A percentile compares a stretch with the other conserved stretches of the same genome.
phyloP scores from a whole-genome alignment of 2,888 invertebrate species.

The Siphlonurus alternatus region DNA sequence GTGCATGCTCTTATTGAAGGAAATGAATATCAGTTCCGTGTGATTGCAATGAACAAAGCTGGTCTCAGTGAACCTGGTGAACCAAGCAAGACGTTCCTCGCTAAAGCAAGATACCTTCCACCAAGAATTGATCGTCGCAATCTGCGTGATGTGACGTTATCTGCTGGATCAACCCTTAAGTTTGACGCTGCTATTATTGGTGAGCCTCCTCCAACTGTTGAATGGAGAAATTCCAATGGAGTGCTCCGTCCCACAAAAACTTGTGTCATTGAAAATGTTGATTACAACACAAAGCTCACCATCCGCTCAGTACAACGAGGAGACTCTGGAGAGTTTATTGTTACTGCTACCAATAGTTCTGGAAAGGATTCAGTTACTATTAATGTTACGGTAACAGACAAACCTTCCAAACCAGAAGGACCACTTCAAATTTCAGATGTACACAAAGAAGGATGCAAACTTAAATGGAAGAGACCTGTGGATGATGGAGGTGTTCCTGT shows the following conservation, averaged over 20 bases:
- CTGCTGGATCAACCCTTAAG: conserved; percentile 83
- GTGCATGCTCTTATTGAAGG: conserved; percentile 88
- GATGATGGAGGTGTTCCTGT: conserved; percentile 92
- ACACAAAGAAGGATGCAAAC: conserved; percentile 81
- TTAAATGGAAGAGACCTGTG: conserved; percentile 89
- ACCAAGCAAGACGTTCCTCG: conserved; percentile 65
- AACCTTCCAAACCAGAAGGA: conserved; percentile 75
- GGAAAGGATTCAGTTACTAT: conserved; percentile 72
- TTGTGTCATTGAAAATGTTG: conserved; percentile 63
- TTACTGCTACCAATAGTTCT: conserved; percentile 71
- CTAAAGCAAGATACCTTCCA: conserved; percentile 76
- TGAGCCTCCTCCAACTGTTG: conserved; percentile 85
- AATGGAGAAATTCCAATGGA: conserved; percentile 79
- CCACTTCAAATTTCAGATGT: conserved; percentile 72
- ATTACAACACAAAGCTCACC: conserved; percentile 74
- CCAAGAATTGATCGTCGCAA: conserved; percentile 92
- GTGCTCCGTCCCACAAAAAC: conserved; percentile 47
- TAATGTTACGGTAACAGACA: conserved; percentile 70
- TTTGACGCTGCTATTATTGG: conserved; percentile 87
- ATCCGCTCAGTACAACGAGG: conserved; percentile 63
- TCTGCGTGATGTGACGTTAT: conserved; percentile 74
- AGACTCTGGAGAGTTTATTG: conserved; percentile 75
- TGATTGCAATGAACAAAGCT: conserved; percentile 88
- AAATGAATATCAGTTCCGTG: conserved; percentile 92
- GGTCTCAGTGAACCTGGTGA: conserved; percentile 88